A percentile compares a stretch with the other conserved stretches of the same genome.
phyloP scores from a whole-genome alignment of 2,113 vertebrate genomes.

The Taurulus bubalis region DNA sequence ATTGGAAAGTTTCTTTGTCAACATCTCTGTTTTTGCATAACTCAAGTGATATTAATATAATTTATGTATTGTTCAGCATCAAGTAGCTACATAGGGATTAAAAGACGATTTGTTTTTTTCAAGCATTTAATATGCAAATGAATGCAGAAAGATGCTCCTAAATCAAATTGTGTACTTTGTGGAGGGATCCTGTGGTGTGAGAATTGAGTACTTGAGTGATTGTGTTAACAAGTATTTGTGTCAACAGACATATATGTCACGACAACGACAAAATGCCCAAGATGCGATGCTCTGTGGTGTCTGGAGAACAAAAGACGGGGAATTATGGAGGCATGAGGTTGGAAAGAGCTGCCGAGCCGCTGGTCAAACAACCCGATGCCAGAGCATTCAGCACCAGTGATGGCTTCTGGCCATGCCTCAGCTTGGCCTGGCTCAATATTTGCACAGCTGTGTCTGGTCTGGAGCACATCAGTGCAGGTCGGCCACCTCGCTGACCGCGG shows the following conservation, averaged over 20 bases:
- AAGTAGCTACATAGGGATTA: slow-evolving; percentile 28
- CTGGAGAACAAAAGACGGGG: slow-evolving; percentile 29
- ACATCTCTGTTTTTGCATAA: slow-evolving; percentile 17
- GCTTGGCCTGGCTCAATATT: slow-evolving; percentile 70
- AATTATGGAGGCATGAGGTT: slow-evolving; percentile 44
- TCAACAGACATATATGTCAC: slow-evolving; percentile 1
- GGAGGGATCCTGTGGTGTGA: not conserved
- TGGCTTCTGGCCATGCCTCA: slow-evolving; percentile 63
- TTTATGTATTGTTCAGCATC: slow-evolving; percentile 18
- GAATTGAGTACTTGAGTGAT: slow-evolving; percentile 13
- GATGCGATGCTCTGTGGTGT: slow-evolving; percentile 8
- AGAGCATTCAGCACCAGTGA: slow-evolving; percentile 49
- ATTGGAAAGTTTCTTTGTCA: slow-evolving; percentile 36
- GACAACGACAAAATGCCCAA: not conserved
- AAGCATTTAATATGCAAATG: slow-evolving; percentile 12
- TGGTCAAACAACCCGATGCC: slow-evolving; percentile 67
- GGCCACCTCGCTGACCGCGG: slow-evolving; percentile 49
- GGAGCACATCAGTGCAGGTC: slow-evolving; percentile 59
- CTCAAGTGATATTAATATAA: slow-evolving; percentile 34
- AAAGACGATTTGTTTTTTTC: slow-evolving; percentile 10
- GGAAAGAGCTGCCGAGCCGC: slow-evolving; percentile 45
- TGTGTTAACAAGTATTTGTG: not conserved
- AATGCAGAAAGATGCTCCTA: slow-evolving; percentile 26
- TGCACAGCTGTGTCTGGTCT: slow-evolving; percentile 78
- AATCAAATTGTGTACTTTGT: slow-evolving; percentile 19